Evolutionary conservation across 2,888 invertebrate species (phyloP).

Genomic region (Bombylius discolor): DNA sequence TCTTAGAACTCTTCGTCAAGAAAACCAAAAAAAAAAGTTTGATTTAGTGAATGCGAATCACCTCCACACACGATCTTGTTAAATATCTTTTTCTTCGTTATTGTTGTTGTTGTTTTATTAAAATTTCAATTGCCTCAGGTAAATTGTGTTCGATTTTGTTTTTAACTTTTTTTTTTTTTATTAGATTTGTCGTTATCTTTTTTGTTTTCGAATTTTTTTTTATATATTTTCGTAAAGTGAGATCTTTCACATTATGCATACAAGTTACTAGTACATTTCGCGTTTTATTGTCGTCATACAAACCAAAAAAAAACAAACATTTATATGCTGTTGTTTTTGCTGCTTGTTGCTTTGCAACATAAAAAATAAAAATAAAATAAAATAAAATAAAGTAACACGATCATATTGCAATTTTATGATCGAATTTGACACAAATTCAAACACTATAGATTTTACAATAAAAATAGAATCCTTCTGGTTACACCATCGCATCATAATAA

Average conservation of each 20-base stretch:
- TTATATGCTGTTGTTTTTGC: too few relatives aligned
- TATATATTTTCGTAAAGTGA: too few relatives aligned
- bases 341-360: background rate
- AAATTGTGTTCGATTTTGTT: background rate
- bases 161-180: too few relatives aligned
- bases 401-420: background rate
- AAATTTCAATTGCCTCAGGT: background rate
- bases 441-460: background rate
- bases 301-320: background rate
- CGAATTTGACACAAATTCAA: background rate
- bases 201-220: too few relatives aligned
- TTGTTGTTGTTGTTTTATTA: background rate
- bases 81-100: background rate
- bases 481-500: too few relatives aligned
- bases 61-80: background rate
- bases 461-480: too few relatives aligned
- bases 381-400: background rate
- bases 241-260: background rate
- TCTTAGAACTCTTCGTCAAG: too few relatives aligned
- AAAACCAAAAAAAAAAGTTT: background rate
- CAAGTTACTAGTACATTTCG: background rate
- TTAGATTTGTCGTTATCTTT: too few relatives aligned
- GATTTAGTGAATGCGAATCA: background rate
- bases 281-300: background rate
- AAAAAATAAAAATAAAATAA: background rate